These are phyloP conservation scores for Phengaris arion DNA, from an alignment of 2,888 invertebrate genomes.

Conservation along the genomic window DNA sequence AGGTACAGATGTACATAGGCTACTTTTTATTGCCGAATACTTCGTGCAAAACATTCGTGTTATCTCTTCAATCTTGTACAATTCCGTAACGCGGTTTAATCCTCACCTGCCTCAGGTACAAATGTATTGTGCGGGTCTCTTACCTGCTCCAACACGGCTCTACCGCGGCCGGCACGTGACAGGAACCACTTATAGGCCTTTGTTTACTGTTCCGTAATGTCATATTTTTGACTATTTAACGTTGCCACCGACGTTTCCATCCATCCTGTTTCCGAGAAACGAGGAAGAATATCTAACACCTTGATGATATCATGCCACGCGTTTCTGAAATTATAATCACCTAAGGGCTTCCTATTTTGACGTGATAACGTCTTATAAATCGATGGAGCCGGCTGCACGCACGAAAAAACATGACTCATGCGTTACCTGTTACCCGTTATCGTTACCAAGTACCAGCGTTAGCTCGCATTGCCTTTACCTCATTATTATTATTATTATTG, in stretches of 20 bases:
- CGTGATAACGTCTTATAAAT: no score
- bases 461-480: no score
- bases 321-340: background rate
- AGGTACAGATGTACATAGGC: no score
- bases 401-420: no score
- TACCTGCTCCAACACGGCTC: constrained; percentile 39
- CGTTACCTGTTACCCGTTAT: no score
- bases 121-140: constrained; percentile 23
- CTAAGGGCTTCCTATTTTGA: background rate
- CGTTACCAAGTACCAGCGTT: no score
- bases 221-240: constrained; percentile 24
- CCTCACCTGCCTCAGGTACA: background rate
- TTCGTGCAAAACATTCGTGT: background rate
- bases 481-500: no score
- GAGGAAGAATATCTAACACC: constrained; percentile 3
- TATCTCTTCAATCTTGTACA: constrained; percentile 1
- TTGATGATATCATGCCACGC: background rate
- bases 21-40: background rate
- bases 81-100: background rate
- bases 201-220: constrained; percentile 50
- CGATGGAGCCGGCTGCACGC: no score
- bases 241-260: background rate
- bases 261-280: background rate
- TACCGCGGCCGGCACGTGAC: constrained; percentile 52
- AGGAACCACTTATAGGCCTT: constrained; percentile 61